These are phyloP conservation scores for Xenopus petersii DNA, from an alignment of 2,797 vertebrate genomes.

Conservation along the genomic window DNA sequence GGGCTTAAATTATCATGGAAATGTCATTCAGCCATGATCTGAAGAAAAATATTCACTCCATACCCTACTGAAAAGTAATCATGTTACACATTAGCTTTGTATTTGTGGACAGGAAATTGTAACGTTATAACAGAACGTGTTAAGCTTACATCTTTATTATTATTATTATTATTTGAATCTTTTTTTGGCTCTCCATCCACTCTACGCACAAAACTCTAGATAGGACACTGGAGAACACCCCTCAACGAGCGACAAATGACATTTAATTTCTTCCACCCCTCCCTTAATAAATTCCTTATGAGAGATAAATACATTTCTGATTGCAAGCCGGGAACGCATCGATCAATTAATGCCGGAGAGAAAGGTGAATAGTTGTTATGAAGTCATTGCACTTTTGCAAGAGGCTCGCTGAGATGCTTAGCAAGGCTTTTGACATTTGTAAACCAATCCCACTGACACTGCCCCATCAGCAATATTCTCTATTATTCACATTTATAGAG, in stretches of 20 bases:
- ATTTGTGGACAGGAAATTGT: constrained; percentile 20
- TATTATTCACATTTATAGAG: constrained; percentile 46
- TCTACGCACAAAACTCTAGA: constrained; percentile 17
- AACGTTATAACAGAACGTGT: constrained; percentile 17
- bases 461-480: constrained; percentile 42
- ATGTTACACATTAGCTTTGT: constrained; percentile 6
- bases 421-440: constrained; percentile 46
- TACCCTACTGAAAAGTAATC: constrained; percentile 12
- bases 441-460: constrained; percentile 44
- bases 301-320: constrained; percentile 39
- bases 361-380: constrained; percentile 29
- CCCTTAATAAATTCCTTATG: constrained; percentile 34
- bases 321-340: constrained; percentile 15
- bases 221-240: constrained; percentile 22
- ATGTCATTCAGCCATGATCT: constrained; percentile 2
- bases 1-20: background rate
- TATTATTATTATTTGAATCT: background rate
- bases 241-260: constrained; percentile 11
- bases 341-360: constrained; percentile 36
- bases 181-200: constrained; percentile 28
- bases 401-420: constrained; percentile 36
- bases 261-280: constrained; percentile 21
- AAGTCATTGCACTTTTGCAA: constrained; percentile 43
- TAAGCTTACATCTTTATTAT: constrained; percentile 21
- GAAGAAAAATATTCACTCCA: constrained; percentile 4